Evolutionary conservation across 2,888 invertebrate species (phyloP).

Genomic region (Orgyia antiqua): DNA sequence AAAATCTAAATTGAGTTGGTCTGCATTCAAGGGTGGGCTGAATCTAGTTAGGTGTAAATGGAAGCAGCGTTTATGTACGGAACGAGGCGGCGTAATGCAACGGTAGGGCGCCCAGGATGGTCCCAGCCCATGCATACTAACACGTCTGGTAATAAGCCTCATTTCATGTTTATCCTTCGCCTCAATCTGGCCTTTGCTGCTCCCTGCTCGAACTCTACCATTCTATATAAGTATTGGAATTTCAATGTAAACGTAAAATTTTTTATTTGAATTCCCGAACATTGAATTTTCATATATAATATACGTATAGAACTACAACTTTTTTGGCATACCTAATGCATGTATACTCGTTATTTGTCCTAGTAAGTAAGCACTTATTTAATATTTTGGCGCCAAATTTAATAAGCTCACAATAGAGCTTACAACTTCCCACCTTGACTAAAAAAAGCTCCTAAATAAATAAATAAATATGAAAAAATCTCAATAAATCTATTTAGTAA

Average conservation of each 20-base stretch:
- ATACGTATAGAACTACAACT: too few relatives aligned
- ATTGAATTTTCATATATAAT: too few relatives aligned
- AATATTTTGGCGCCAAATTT: too few relatives aligned
- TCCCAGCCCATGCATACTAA: slow-evolving; percentile 78
- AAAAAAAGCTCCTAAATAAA: too few relatives aligned
- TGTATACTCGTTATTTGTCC: too few relatives aligned
- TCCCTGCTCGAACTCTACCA: slow-evolving; percentile 7
- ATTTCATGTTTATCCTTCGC: slow-evolving; percentile 53
- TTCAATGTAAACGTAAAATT: slow-evolving; percentile 23
- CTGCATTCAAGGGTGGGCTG: slow-evolving; percentile 40
- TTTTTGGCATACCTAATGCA: too few relatives aligned
- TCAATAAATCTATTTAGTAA: too few relatives aligned
- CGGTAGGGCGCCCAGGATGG: slow-evolving; percentile 40
- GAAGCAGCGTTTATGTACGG: slow-evolving; percentile 57
- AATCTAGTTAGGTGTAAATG: slow-evolving; percentile 55
- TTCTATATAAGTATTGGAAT: slow-evolving; percentile 11
- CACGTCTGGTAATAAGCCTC: slow-evolving; percentile 63
- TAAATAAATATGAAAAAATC: too few relatives aligned
- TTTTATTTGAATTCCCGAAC: slow-evolving; percentile 14
- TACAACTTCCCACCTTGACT: too few relatives aligned
- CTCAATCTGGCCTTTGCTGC: slow-evolving; percentile 18
- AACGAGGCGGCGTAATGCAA: slow-evolving; percentile 45
- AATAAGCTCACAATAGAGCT: too few relatives aligned
- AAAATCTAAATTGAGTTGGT: slow-evolving; percentile 44
- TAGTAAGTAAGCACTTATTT: too few relatives aligned